Base-by-base conservation (phyloP, 2,113 vertebrate species). In the Petrocephalus microphthalmus region DNA sequence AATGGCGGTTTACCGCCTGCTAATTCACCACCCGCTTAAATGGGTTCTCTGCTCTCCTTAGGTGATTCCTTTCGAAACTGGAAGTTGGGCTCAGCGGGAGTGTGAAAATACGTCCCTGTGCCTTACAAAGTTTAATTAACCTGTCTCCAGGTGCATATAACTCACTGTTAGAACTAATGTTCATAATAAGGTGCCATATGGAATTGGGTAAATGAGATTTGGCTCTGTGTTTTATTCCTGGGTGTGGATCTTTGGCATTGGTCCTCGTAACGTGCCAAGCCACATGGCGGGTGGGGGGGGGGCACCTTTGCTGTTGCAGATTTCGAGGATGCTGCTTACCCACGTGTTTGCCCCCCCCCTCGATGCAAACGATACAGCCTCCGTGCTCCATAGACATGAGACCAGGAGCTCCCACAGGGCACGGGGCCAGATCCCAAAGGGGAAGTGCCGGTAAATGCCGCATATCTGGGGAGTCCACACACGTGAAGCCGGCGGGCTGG, bases 91-190 rank as follows among this genome's bases (percentile, higher is more conserved):
- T 52, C 84, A 29, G 84, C 25, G 15, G 51, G 49, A 53, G 51
- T 85, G 84, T 83, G 81, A 47, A 85, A 85, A 53, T 33, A 49
- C 51, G 49, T 29, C 20, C 82, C 10, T 2, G 47, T 49, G 45
- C 49, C 51, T 29, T 85, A 54, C 52, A 85, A 54, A 53, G 52
- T 53, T 85, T 54, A 85, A 85, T 85, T 54, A 85, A 85, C 51
- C 49, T 85, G 84, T 54, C 84, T 85, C 51, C 84, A 85, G 84
- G 84, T 85, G 52, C 84, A 54, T 54, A 85, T 54, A 85, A 85
- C 52, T 52, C 25, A 85, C 84, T 54, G 51, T 85, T 85, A 54
- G 52, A 85, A 85, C 25, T 54, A 85, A 85, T 53, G 52, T 54
- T 85, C 84, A 17, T 85, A 20, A 85, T 85, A 85, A 54, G 25